Base-by-base conservation (phyloP, 1,140 invertebrate genomes). In the Aleiodes sp. region DNA sequence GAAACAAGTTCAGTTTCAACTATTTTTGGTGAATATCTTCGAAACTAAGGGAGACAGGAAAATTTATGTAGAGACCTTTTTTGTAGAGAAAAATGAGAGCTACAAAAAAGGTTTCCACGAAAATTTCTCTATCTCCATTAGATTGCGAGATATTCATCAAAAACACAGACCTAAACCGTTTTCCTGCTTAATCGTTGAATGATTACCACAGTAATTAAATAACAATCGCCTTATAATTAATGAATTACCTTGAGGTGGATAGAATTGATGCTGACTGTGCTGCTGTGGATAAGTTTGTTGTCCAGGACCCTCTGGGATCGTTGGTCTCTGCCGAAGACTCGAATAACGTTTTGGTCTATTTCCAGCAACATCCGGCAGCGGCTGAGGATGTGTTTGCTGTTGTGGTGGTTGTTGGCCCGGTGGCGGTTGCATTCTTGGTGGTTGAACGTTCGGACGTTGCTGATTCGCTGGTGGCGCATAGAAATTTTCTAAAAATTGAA, bases 311-410 rank as follows among this genome's bases (percentile, higher is more conserved):
- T 86, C 82, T 2, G 80, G 65, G 71, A 82, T 81, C 8, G 80
- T 60, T 71, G 88, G 88, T 29, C 92, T 86, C 78, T 93, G 92
- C 68, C 92, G 84, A 74, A 93, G 87, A 62, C 91, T 91, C 1
- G 92, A 94, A 79, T 94, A 94, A 6, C 92, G 86, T 78, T 94
- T 94, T n/a, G 92, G 89, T 78, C 89, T 84, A 72, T 86, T 87
- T 65, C 84, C 80, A 73, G 87, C 76, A 72, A 78, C 77, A 74
- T 86, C 79, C 43, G 85, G 80, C 29, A 76, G 79, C 31, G 74
- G 74, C n/a, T 72, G 72, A 65, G 73, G 80, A 61, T 76, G 79
- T 14, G 76, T 75, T 12, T 78, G 76, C 24, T 75, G 78, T 4
- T 73, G 68, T 33, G 74, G 77, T 46, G 75, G 79, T 70, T 79